phyloP scores from a whole-genome alignment of 2,888 invertebrate species.

The Mycalesis mineus region DNA sequence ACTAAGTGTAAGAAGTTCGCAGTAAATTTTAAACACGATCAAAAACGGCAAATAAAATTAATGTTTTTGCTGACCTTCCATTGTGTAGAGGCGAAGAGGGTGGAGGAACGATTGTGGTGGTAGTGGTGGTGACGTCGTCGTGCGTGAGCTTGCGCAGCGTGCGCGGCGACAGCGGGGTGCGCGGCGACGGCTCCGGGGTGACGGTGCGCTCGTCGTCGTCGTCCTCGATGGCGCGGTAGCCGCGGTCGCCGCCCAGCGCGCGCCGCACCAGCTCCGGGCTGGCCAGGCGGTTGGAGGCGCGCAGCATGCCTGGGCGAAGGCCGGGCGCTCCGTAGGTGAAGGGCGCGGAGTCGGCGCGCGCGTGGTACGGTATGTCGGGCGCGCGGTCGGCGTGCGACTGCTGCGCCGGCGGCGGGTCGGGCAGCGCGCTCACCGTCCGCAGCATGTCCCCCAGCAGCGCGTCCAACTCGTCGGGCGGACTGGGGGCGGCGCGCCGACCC shows the following conservation, averaged over 20 bases:
- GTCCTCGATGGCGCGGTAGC: conserved; percentile 62
- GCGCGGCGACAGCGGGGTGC: conserved; percentile 55
- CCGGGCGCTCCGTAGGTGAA: conserved; percentile 90
- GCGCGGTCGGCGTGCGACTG: conserved; percentile 59
- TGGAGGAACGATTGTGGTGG: conserved; percentile 37
- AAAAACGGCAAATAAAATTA: not conserved
- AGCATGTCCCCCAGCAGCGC: conserved; percentile 91
- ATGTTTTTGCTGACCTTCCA: conserved; percentile 49
- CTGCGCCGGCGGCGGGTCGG: conserved; percentile 72
- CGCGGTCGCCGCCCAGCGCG: conserved; percentile 73
- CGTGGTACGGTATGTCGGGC: conserved; percentile 91
- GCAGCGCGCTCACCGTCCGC: conserved; percentile 90
- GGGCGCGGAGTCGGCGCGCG: conserved; percentile 91
- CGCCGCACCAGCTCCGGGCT: conserved; percentile 91
- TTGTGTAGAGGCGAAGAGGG: conserved; percentile 52
- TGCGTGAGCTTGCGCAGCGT: conserved; percentile 61
- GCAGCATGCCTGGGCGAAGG: conserved; percentile 80
- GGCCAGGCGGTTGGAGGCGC: conserved; percentile 84
- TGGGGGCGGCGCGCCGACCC: conserved; percentile 78
- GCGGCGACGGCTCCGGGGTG: conserved; percentile 55
- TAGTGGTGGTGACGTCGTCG: conserved; percentile 62
- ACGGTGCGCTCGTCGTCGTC: conserved; percentile 63
- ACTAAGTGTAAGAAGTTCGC: too few species aligned
- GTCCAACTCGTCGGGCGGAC: conserved; percentile 84
- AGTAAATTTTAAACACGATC: not conserved